phyloP scores from a whole-genome alignment of 2,113 vertebrate genomes.

The Myrmophylax atrothorax region DNA sequence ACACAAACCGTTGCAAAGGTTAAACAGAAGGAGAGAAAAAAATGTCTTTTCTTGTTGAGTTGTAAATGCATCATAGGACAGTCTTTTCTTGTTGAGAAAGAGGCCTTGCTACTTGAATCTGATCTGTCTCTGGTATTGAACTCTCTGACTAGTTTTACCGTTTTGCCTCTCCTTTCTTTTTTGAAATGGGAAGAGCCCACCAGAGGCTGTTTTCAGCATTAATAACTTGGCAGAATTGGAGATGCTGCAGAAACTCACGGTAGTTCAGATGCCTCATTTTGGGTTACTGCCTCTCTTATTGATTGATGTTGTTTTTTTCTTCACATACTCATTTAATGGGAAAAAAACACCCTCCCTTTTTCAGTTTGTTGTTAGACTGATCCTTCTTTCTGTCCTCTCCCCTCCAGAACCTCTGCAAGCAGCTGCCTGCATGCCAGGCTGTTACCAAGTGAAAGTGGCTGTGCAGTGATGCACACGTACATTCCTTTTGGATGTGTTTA shows the following conservation, averaged over 20 bases:
- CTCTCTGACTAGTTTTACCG: neutral
- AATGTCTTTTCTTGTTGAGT: neutral
- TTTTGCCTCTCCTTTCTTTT: neutral
- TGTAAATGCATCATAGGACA: neutral
- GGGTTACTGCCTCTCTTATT: neutral
- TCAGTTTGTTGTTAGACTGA: neutral
- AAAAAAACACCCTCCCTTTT: neutral
- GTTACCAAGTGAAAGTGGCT: neutral
- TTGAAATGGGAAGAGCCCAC: neutral
- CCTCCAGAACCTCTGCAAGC: neutral
- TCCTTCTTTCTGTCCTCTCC: neutral
- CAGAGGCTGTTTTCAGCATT: neutral
- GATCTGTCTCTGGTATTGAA: neutral
- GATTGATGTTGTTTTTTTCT: neutral
- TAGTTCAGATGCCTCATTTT: neutral
- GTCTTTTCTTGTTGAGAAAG: neutral
- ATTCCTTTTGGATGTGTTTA: neutral
- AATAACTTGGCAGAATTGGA: slow-evolving; percentile 4
- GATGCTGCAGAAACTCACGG: neutral
- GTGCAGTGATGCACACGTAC: neutral
- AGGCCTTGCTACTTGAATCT: neutral
- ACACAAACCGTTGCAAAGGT: neutral
- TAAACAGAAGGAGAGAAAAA: neutral
- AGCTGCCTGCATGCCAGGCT: neutral
- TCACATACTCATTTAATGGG: neutral